Evolutionary conservation across 2,113 vertebrate species (phyloP).

Genomic region (Pteronura brasiliensis): DNA sequence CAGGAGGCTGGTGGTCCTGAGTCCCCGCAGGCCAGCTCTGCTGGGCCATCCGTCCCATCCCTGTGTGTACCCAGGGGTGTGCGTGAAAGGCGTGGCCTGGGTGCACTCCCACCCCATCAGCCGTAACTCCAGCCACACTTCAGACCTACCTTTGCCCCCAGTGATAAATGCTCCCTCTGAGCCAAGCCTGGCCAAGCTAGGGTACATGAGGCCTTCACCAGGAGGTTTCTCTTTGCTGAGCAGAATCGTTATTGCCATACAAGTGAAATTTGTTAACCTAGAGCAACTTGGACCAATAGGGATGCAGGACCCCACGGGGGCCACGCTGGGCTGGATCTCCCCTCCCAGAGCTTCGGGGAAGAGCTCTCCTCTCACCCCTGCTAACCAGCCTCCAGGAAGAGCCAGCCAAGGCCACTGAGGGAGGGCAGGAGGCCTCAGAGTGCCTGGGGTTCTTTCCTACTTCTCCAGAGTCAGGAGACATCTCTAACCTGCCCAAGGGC

Average conservation of each 20-base stretch:
- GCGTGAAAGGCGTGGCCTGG: background rate
- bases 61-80: background rate
- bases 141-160: background rate
- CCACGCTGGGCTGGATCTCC: too few relatives aligned
- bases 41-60: background rate
- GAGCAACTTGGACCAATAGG: background rate
- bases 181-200: background rate
- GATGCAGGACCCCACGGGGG: background rate
- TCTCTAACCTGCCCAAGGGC: background rate
- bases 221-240: background rate
- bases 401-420: background rate
- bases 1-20: background rate
- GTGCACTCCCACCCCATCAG: background rate
- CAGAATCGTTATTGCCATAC: background rate
- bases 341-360: background rate
- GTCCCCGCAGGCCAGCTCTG: rapidly evolving
- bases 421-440: background rate
- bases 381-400: background rate
- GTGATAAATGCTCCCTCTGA: rapidly evolving
- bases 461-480: background rate
- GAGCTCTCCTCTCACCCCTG: background rate
- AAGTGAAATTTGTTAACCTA: background rate
- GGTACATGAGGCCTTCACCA: background rate
- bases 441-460: background rate
- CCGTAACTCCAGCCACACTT: background rate